phyloP scores from a whole-genome alignment of 2,797 vertebrate species.

The Acrossocheilus fasciatus region DNA sequence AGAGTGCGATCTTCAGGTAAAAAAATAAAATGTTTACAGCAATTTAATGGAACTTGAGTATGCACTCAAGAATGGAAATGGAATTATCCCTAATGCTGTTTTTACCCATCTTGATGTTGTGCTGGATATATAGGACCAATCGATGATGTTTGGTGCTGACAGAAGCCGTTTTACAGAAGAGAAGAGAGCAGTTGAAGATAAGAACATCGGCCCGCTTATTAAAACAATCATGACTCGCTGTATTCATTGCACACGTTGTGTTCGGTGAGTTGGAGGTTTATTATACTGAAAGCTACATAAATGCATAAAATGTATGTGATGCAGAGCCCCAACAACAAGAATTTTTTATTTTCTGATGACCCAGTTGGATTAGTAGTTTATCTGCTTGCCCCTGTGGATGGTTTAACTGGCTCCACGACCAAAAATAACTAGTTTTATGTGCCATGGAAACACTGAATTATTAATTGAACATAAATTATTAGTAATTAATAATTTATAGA shows the following conservation, averaged over 20 bases:
- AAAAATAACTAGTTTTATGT: background rate
- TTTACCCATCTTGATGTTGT: conserved; percentile 12
- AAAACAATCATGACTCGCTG: conserved; percentile 99
- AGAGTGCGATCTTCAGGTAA: conserved; percentile 98
- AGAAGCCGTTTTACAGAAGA: conserved; percentile 93
- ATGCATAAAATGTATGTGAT: conserved; percentile 1
- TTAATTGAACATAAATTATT: background rate
- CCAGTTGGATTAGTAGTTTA: background rate
- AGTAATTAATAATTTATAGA: background rate
- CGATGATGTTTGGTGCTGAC: conserved; percentile 97
- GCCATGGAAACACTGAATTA: background rate
- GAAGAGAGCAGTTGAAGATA: conserved; percentile 97
- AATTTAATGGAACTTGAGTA: background rate
- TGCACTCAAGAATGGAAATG: background rate
- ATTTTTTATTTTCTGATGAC: background rate
- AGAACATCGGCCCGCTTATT: conserved; percentile 95
- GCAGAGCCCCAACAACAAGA: too few species aligned
- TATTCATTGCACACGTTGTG: conserved; percentile 97
- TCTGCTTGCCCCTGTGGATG: background rate
- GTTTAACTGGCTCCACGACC: background rate
- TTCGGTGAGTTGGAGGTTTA: conserved; percentile 82
- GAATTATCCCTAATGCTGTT: background rate
- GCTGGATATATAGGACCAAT: conserved; percentile 76
- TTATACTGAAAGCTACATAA: background rate
- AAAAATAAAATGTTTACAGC: background rate